Conservation (phyloP, 2,113 vertebrate genomes). For the Pollachius pollachius region DNA sequence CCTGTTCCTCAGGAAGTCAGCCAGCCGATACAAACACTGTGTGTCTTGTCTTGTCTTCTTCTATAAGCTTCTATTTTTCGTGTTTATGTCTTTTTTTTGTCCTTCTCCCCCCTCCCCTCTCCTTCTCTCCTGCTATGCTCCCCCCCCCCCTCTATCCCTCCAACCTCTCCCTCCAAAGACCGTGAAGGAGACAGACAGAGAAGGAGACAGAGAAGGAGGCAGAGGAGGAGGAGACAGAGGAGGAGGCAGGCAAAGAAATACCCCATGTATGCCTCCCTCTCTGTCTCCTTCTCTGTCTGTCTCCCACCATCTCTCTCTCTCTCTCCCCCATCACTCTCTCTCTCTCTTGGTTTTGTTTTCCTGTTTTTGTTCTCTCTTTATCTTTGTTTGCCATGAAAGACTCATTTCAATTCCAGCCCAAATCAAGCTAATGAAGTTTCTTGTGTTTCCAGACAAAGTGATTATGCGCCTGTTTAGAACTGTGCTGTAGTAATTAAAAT, state of each 20-base stretch:
- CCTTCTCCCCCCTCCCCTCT: neutral
- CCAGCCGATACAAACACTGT: conserved; percentile 27
- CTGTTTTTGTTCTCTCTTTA: no score
- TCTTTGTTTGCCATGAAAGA: no score
- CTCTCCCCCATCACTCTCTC: neutral
- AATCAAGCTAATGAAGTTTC: neutral
- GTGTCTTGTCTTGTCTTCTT: neutral
- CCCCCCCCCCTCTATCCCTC: no score
- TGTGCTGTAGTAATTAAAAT: conserved; percentile 26
- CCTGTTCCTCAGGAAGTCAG: conserved; percentile 1
- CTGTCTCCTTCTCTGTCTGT: conserved; percentile 1
- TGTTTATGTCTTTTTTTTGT: neutral
- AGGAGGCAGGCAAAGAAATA: no score
- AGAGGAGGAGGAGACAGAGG: no score
- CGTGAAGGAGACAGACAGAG: no score
- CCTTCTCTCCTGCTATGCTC: neutral
- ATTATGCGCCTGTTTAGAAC: conserved; percentile 33
- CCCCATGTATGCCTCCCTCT: neutral
- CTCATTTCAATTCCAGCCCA: no score
- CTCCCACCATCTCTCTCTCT: neutral
- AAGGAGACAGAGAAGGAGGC: no score
- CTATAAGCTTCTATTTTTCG: conserved; percentile 5
- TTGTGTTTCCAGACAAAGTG: conserved; percentile 4
- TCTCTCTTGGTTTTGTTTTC: no score
- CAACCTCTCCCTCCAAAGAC: conserved; percentile 1